Conservation (phyloP, 2,888 invertebrate species). For the Leucania comma region DNA sequence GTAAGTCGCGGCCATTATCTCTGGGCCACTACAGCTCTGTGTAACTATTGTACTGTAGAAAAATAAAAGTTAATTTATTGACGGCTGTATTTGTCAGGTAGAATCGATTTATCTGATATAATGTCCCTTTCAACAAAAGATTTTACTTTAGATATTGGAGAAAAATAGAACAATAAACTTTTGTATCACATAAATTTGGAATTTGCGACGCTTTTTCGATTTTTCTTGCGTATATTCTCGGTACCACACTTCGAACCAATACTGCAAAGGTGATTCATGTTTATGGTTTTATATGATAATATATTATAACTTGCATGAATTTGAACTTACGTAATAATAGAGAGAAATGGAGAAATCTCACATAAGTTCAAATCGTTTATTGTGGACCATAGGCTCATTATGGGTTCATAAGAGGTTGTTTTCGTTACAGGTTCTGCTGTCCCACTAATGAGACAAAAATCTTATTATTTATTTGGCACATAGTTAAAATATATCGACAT, state of each 20-base stretch:
- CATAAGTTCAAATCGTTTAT: too few species aligned
- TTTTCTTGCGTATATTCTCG: neutral
- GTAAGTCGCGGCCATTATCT: too few species aligned
- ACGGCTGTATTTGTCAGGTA: constrained; percentile 11
- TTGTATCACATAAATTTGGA: neutral
- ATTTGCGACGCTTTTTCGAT: constrained; percentile 6
- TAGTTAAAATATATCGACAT: too few species aligned
- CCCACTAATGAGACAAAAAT: too few species aligned
- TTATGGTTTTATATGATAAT: constrained; percentile 1
- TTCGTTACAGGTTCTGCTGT: too few species aligned
- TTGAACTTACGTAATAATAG: too few species aligned
- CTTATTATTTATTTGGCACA: too few species aligned
- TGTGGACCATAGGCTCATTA: too few species aligned
- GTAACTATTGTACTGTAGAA: too few species aligned
- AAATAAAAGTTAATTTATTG: constrained; percentile 23
- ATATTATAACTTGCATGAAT: neutral
- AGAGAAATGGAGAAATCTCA: too few species aligned
- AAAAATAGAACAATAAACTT: constrained; percentile 27
- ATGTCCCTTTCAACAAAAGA: constrained; percentile 1
- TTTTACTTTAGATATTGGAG: constrained; percentile 18
- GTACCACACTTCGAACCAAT: neutral
- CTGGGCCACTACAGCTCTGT: too few species aligned
- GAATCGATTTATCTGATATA: constrained; percentile 13
- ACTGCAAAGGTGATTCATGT: neutral
- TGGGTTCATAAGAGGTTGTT: too few species aligned